These are phyloP conservation scores for Sipha maydis DNA, from an alignment of 2,888 invertebrate species.

Conservation along the genomic window DNA sequence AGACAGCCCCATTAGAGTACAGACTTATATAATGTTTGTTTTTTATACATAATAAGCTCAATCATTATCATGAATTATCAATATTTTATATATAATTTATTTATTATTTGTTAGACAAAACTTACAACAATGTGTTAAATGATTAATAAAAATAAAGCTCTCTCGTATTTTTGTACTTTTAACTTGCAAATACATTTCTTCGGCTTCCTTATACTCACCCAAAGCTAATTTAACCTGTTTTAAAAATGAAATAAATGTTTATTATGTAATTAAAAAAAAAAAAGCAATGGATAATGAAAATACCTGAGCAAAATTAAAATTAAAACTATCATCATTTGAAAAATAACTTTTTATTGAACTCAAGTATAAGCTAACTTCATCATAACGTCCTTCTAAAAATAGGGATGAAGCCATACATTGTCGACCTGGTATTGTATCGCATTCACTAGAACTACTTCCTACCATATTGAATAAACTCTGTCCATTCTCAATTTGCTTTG, in stretches of 20 bases:
- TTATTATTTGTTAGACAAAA: conserved; percentile 63
- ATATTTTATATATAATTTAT: no score
- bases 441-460: conserved; percentile 95
- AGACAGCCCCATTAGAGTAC: no score
- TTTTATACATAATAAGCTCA: no score
- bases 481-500: conserved; percentile 92
- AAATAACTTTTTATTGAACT: conserved; percentile 98
- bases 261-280: conserved; percentile 1
- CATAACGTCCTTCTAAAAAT: conserved; percentile 93
- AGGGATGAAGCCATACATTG: conserved; percentile 99
- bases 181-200: conserved; percentile 86
- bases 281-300: conserved; percentile 16
- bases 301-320: conserved; percentile 86
- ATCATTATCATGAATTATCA: no score
- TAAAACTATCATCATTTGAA: conserved; percentile 86
- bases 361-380: conserved; percentile 94
- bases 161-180: conserved; percentile 84
- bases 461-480: conserved; percentile 97
- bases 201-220: conserved; percentile 93
- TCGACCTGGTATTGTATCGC: conserved; percentile 96
- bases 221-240: conserved; percentile 86
- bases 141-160: conserved; percentile 88
- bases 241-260: background rate
- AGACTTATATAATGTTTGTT: no score
- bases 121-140: conserved; percentile 84